These are phyloP conservation scores for Drosophila littoralis DNA, from an alignment of 1,140 invertebrate species.

Conservation along the genomic window DNA sequence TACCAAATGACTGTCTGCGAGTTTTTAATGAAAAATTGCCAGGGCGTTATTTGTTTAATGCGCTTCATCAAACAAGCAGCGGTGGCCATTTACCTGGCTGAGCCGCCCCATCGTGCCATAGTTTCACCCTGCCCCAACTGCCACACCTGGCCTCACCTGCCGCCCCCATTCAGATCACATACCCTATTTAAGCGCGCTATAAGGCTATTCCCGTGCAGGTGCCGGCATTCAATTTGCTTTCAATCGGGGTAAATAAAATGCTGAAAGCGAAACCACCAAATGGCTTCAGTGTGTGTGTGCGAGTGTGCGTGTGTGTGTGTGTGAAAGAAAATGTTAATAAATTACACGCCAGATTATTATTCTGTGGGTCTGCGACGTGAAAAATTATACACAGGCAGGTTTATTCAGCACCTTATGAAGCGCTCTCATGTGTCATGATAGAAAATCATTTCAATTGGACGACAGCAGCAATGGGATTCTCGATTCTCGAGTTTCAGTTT, in stretches of 20 bases:
- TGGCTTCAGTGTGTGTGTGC: neutral
- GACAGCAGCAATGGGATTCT: neutral
- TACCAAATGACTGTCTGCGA: slow-evolving; percentile 11
- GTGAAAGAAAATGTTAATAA: slow-evolving; percentile 51
- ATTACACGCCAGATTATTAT: slow-evolving; percentile 55
- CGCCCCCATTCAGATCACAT: neutral
- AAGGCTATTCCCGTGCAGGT: slow-evolving; percentile 39
- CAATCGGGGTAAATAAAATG: slow-evolving; percentile 66
- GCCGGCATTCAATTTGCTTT: slow-evolving; percentile 63
- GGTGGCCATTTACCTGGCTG: slow-evolving; percentile 16
- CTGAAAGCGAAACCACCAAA: slow-evolving; percentile 61
- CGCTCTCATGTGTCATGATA: slow-evolving; percentile 67
- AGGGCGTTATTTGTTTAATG: slow-evolving; percentile 73
- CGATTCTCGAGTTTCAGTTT: neutral
- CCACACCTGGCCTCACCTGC: neutral
- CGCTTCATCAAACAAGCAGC: slow-evolving; percentile 59
- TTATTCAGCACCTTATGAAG: slow-evolving; percentile 33
- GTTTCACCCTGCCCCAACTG: neutral
- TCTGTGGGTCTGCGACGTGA: slow-evolving; percentile 43
- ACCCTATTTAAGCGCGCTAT: neutral
- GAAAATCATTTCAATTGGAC: slow-evolving; percentile 28
- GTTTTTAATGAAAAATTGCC: slow-evolving; percentile 74
- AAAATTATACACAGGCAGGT: slow-evolving; percentile 53
- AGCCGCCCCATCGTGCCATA: slow-evolving; percentile 20
- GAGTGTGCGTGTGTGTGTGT: neutral